Percentiles rank a stretch among this genome's conserved stretches.
Evolutionary conservation across 1,140 invertebrate species (phyloP).

Genomic region (Micrasema minimum): DNA sequence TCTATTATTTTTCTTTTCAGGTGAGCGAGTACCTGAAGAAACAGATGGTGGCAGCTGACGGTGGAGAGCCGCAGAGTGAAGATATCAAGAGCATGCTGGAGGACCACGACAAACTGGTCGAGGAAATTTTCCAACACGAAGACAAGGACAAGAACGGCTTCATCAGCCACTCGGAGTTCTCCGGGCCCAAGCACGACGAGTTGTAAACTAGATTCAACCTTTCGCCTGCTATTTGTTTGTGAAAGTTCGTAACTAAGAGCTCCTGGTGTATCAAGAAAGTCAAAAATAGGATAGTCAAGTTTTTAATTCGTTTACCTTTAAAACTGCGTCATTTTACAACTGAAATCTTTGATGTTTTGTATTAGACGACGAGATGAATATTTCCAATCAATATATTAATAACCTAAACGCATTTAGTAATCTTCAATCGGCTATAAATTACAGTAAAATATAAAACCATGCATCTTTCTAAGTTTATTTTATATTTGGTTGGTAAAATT

Average conservation of each 20-base stretch:
- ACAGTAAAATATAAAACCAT: no score
- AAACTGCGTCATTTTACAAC: no score
- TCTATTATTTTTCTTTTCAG: no score
- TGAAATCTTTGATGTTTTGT: no score
- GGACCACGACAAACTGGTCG: slow-evolving; percentile 92
- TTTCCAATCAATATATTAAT: no score
- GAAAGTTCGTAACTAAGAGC: slow-evolving; percentile 38
- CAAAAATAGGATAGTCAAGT: slow-evolving; percentile 41
- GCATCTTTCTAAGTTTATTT: no score
- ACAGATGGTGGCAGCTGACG: slow-evolving; percentile 85
- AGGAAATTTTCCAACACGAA: slow-evolving; percentile 97
- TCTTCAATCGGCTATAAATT: no score
- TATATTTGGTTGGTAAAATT: no score
- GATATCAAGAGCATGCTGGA: slow-evolving; percentile 87
- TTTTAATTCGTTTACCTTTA: no score
- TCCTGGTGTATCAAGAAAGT: slow-evolving; percentile 46
- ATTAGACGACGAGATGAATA: no score
- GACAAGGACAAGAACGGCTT: slow-evolving; percentile 95
- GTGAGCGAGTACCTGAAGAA: slow-evolving; percentile 91
- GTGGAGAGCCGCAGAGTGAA: slow-evolving; percentile 74
- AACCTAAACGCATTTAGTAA: no score
- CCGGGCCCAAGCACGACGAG: slow-evolving; percentile 96
- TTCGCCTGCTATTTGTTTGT: slow-evolving; percentile 23
- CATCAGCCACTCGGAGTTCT: slow-evolving; percentile 96
- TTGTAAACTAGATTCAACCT: slow-evolving; percentile 73